Evolutionary conservation across 2,888 invertebrate genomes (phyloP).

Genomic region (Coelopa pilipes): DNA sequence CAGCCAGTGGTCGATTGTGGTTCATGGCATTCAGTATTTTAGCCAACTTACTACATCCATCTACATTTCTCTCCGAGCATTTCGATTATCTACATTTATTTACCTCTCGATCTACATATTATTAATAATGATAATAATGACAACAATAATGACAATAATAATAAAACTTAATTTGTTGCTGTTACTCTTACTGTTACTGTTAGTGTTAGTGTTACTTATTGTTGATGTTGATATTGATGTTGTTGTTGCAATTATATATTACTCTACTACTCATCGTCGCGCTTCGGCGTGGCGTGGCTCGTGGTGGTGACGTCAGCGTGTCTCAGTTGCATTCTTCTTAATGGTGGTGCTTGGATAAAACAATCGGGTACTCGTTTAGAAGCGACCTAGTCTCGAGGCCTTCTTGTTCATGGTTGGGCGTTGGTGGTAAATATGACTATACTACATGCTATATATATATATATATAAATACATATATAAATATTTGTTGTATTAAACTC

Average conservation of each 20-base stretch:
- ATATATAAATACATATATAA: conserved; percentile 38
- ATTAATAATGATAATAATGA: conserved; percentile 7
- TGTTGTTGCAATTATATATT: conserved; percentile 33
- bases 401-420: conserved; percentile 60
- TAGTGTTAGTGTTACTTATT: too few species aligned
- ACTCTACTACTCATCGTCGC: conserved; percentile 32
- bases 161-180: too few species aligned
- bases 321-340: conserved; percentile 52
- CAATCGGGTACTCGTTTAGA: conserved; percentile 29
- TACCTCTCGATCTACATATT: conserved; percentile 3
- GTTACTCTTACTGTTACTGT: too few species aligned
- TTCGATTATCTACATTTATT: too few species aligned
- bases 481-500: conserved; percentile 42
- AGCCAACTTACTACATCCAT: background rate
- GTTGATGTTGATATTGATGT: conserved; percentile 18
- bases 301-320: conserved; percentile 44
- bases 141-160: background rate
- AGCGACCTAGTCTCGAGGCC: conserved; percentile 19
- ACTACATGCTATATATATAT: too few species aligned
- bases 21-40: background rate
- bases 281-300: background rate
- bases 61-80: too few species aligned
- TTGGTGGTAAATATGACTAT: conserved; percentile 56
- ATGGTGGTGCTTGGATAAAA: conserved; percentile 60
- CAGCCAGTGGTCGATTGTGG: background rate